phyloP scores from a whole-genome alignment of 2,888 invertebrate genomes.

The Lasioglossum calceatum region DNA sequence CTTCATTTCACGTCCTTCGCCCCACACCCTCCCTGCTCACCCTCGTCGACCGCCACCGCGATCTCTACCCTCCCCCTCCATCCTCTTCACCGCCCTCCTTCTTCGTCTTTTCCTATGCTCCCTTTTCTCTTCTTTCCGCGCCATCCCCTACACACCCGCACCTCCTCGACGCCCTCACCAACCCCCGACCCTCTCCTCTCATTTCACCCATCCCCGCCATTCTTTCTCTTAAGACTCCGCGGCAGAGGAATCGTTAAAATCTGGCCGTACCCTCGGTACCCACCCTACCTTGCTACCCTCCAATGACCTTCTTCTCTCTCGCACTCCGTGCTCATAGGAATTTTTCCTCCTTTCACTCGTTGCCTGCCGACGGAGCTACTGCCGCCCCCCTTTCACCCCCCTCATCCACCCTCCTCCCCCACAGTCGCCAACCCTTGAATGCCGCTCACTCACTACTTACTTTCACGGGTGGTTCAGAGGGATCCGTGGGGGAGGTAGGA shows the following conservation, averaged over 20 bases:
- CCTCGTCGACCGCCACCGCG: conserved; percentile 81
- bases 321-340: conserved; percentile 24
- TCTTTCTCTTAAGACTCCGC: conserved; percentile 85
- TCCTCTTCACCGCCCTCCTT: conserved; percentile 58
- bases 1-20: conserved; percentile 86
- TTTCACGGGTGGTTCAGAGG: conserved; percentile 73
- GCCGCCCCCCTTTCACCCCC: conserved; percentile 78
- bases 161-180: conserved; percentile 71
- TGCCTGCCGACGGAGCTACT: conserved; percentile 66
- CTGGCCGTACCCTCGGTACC: conserved; percentile 83
- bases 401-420: conserved; percentile 81
- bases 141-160: conserved; percentile 69
- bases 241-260: conserved; percentile 85
- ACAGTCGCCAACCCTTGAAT: conserved; percentile 83
- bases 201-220: conserved; percentile 83
- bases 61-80: conserved; percentile 82
- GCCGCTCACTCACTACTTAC: conserved; percentile 81
- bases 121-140: conserved; percentile 75
- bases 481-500: conserved; percentile 60
- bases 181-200: conserved; percentile 78
- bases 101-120: conserved; percentile 60
- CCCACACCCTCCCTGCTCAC: conserved; percentile 74
- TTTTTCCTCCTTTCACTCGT: conserved; percentile 55
- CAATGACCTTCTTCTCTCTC: conserved; percentile 58
- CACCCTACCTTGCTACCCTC: conserved; percentile 73